Base-by-base conservation (phyloP, 2,797 vertebrate species). In the Gadopsis marmoratus region DNA sequence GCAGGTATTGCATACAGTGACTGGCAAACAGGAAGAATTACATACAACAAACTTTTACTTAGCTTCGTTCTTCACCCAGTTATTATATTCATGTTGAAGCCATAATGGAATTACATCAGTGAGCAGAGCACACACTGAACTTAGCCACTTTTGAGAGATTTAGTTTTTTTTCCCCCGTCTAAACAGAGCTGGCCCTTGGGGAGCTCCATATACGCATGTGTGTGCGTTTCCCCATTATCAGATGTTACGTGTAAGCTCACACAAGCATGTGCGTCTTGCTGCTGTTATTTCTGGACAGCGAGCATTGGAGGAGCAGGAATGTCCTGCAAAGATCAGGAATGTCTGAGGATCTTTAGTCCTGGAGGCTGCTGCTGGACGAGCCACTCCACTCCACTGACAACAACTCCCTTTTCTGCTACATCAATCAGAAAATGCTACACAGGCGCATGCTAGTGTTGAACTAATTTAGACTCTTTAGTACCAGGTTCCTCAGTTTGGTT, bases 221-320 rank as follows among this genome's bases (percentile, higher is more conserved):
- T 61, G 55, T 54, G 50, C 35, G 67, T 64, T 66, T 76, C 31
- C 50, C 21, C 53, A 71, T 65, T 76, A 64, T 78, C 61, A 75
- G 56, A 77, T 55, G 70, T 45, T 66, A 37, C 33, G 53, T 55
- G 66, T 13, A 74, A 54, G 60, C 59, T 76, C 55, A 61, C 50
- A 68, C 29, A 78, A 85, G 47, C 53, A 31, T 60, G 53, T 67
- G 67, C 26, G 29, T 75, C 39, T 54, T 55, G 41, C 45, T 45
- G 63, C 50, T 89, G 90, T 92, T 94, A 93, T 94, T 94, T 92
- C 90, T 92, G 90, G 91, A 89, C 50, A 58, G 72, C 4, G 29
- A 69, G 77, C 56, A 45, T 60, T 80, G 75, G 62, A 82, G 81
- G 14, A 77, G 81, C 45, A 72, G 81, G 90, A 93, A 91, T 88